phyloP scores from a whole-genome alignment of 2,797 vertebrate genomes.

The Chaenodraco wilsoni region DNA sequence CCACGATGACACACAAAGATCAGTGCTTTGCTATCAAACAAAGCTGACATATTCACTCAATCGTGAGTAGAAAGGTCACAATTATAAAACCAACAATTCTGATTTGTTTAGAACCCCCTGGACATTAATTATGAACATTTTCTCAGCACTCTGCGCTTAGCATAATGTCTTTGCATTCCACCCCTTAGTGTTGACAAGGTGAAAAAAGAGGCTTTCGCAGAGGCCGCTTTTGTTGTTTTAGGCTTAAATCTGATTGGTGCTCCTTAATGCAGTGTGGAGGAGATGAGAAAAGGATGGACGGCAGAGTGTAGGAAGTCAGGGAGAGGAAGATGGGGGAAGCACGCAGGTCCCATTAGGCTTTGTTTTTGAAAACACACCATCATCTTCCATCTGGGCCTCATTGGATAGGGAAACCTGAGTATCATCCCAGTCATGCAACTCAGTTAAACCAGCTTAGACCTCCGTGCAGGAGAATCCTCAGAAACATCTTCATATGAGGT shows the following conservation, averaged over 20 bases:
- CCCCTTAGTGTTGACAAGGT: conserved; percentile 10
- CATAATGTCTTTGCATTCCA: conserved; percentile 1
- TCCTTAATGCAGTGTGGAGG: conserved; percentile 34
- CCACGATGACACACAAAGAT: conserved; percentile 21
- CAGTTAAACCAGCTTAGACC: conserved; percentile 66
- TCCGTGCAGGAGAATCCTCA: conserved; percentile 47
- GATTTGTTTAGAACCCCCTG: conserved; percentile 10
- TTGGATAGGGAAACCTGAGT: conserved; percentile 67
- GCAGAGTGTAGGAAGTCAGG: conserved; percentile 25
- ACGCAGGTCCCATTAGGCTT: conserved; percentile 39
- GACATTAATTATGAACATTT: conserved; percentile 18
- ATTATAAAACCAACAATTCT: conserved; percentile 13
- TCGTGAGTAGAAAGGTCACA: neutral
- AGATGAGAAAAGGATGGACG: conserved; percentile 45
- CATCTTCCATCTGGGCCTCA: conserved; percentile 75
- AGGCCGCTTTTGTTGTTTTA: conserved; percentile 43
- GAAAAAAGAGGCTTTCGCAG: conserved; percentile 25
- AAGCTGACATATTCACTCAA: neutral
- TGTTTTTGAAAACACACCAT: conserved; percentile 65
- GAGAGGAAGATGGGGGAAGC: neutral
- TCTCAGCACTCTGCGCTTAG: conserved; percentile 14
- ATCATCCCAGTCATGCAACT: conserved; percentile 76
- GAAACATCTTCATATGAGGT: conserved; percentile 47
- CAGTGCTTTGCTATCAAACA: conserved; percentile 54
- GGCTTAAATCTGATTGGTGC: conserved; percentile 36